Evolutionary conservation across 2,797 vertebrate genomes (phyloP).

Genomic region (Platalea minor): DNA sequence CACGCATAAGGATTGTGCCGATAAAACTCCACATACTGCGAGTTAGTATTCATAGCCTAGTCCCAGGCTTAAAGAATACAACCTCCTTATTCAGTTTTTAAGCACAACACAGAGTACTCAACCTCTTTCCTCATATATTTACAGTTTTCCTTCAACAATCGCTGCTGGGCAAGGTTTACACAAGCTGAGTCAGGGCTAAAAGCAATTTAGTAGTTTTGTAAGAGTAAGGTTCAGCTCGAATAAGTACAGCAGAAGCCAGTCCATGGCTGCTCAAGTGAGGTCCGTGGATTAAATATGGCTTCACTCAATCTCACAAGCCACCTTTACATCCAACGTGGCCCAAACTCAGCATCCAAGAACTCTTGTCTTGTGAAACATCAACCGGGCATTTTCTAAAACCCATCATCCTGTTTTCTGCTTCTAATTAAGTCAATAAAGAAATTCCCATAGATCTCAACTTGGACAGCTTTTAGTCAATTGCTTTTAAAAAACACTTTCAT

Average conservation of each 20-base stretch:
- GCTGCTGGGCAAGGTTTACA: not conserved
- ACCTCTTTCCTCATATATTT: not conserved
- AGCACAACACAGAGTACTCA: not conserved
- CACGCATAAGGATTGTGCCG: accelerated
- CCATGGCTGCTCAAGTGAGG: not conserved
- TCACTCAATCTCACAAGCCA: not conserved
- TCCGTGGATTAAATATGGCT: not conserved
- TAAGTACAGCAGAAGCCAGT: not conserved
- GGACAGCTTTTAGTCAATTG: not conserved
- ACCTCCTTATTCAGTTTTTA: not conserved
- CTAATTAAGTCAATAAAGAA: not conserved
- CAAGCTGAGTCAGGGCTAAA: not conserved
- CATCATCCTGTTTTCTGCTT: not conserved
- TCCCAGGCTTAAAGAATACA: not conserved
- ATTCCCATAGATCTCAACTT: not conserved
- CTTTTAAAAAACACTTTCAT: not conserved
- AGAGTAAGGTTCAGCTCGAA: not conserved
- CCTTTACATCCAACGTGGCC: not conserved
- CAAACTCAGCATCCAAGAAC: not conserved
- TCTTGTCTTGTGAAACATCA: not conserved
- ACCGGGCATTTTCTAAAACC: not conserved
- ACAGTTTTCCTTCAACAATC: not conserved
- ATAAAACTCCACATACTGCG: not conserved
- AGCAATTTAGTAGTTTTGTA: not conserved
- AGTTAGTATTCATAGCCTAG: not conserved